Conservation (phyloP, 2,888 invertebrate species). For the Meiosimyza decipiens region DNA sequence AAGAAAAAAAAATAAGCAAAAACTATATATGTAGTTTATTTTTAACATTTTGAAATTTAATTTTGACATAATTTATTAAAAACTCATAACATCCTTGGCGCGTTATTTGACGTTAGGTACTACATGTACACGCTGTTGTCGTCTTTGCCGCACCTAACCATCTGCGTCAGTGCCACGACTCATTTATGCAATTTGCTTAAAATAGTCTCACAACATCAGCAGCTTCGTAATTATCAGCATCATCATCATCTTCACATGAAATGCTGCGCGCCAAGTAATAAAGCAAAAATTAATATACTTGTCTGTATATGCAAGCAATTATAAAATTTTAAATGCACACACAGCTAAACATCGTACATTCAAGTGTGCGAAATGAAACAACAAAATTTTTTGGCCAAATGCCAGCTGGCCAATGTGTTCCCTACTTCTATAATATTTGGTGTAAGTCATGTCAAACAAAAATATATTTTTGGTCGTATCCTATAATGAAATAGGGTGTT, state of each 20-base stretch:
- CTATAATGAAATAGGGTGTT: too few relatives aligned
- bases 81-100: not conserved
- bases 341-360: not conserved
- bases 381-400: conserved; percentile 29
- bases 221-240: not conserved
- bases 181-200: conserved; percentile 39
- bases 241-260: not conserved
- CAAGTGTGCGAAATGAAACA: conserved; percentile 9
- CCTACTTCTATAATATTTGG: too few relatives aligned
- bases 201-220: conserved; percentile 20
- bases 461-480: too few relatives aligned
- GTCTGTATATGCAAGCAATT: conserved; percentile 29
- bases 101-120: not conserved
- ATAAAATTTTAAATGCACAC: conserved; percentile 26
- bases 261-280: not conserved
- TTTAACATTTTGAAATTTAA: not conserved
- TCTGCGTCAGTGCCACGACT: conserved; percentile 21
- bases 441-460: too few relatives aligned
- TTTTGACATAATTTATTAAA: conserved; percentile 20
- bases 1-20: too few relatives aligned
- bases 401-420: conserved; percentile 31
- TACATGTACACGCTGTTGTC: not conserved
- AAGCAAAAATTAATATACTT: conserved; percentile 29
- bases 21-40: too few relatives aligned
- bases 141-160: not conserved